Evolutionary conservation across 2,113 vertebrate species (phyloP).

Genomic region (Camelus dromedarius): DNA sequence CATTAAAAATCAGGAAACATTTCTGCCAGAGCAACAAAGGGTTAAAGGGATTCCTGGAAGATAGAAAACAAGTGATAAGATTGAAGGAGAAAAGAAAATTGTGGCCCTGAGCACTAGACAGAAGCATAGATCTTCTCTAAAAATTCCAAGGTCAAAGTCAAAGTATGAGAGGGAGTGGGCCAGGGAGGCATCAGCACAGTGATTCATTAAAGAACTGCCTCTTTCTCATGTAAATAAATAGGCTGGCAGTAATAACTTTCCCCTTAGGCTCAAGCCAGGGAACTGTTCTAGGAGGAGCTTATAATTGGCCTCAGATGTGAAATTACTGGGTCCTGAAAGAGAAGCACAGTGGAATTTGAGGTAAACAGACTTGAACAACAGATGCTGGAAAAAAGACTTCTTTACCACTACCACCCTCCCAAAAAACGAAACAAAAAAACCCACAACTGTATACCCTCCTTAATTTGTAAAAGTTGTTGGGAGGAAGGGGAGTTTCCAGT

Average conservation of each 20-base stretch:
- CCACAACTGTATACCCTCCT: neutral
- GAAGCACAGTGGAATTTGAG: neutral
- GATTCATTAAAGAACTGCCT: slow-evolving; percentile 35
- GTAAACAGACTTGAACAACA: neutral
- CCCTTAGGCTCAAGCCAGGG: neutral
- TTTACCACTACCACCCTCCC: neutral
- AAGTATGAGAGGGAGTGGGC: neutral
- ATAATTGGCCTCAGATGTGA: neutral
- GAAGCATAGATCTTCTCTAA: neutral
- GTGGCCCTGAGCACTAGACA: neutral
- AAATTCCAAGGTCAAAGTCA: slow-evolving; percentile 49
- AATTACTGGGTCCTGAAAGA: neutral
- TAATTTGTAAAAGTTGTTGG: neutral
- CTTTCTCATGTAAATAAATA: slow-evolving; percentile 51
- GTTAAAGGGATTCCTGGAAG: neutral
- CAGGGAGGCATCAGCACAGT: neutral
- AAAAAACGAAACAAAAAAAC: neutral
- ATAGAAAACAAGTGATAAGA: neutral
- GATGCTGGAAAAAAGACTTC: neutral
- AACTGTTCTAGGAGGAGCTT: neutral
- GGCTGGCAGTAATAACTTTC: slow-evolving; percentile 1
- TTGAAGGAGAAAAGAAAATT: neutral
- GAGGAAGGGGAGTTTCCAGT: neutral
- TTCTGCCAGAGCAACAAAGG: neutral
- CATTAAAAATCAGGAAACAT: neutral